Conservation (phyloP, 2,888 invertebrate species). For the Mythimna loreyi region DNA sequence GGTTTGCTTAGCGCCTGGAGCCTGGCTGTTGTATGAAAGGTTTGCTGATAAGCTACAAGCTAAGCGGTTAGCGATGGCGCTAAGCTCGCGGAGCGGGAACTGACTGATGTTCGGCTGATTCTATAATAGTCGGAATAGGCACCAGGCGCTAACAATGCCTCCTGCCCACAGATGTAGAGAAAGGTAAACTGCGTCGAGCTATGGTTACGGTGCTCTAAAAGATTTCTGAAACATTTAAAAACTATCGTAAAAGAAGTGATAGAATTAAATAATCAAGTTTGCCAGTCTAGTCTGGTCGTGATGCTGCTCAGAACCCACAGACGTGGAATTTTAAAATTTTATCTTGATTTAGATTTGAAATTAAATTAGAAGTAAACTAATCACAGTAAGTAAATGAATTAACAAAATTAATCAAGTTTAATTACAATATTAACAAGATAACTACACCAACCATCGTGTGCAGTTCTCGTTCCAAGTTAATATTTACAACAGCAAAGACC, state of each 20-base stretch:
- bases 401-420: background rate
- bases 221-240: background rate
- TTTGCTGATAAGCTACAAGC: conserved; percentile 22
- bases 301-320: conserved; percentile 3
- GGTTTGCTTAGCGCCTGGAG: conserved; percentile 31
- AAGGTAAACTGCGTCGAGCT: background rate
- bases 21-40: conserved; percentile 5
- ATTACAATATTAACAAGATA: background rate
- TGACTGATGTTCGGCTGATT: background rate
- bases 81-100: background rate
- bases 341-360: background rate
- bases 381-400: background rate
- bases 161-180: conserved; percentile 20
- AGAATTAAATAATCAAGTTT: conserved; percentile 15
- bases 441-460: background rate
- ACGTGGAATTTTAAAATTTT: too few species aligned
- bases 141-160: conserved; percentile 27
- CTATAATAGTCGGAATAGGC: background rate
- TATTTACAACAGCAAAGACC: conserved; percentile 7
- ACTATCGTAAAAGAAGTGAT: background rate
- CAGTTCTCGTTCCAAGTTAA: background rate
- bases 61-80: conserved; percentile 19
- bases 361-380: background rate
- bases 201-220: background rate
- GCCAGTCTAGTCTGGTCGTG: conserved; percentile 16